Evolutionary conservation across 2,797 vertebrate species (phyloP), one percentile per base, ranked within the genome.

Genomic region (Eospalax fontanierii): DNA sequence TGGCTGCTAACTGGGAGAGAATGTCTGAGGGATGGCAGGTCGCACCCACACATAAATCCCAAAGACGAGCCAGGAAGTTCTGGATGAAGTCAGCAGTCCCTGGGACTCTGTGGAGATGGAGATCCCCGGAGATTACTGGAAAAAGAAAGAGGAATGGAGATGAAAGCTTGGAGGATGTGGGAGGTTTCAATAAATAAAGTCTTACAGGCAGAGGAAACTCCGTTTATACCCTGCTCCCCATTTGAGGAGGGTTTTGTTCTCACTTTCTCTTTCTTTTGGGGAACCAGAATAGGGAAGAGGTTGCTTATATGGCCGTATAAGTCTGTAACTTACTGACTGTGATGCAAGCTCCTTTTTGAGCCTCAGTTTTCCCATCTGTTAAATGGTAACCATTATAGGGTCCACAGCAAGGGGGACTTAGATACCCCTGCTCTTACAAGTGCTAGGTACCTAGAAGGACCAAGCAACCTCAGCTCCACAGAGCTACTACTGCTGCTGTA

Each of bases 391-490:
- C 24, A 73, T 75, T 18, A 16, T 6, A 16, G 18, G 28, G 24
- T 26, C 30, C 26, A 46, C 12, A 16, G 7, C 57, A 24, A 65
- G 87, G 83, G 59, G 78, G 19, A 4, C 26, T 89, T 2, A 1
- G 8, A 40, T 24, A 38, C 21, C n/a, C 6, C 10, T 43, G 26
- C 6, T n/a, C 24, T 59, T 43, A 18, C 2, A 15, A 84, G 30
- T 16, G 10, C 11, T 33, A 4, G 2, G n/a, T 7, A 15, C 19
- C 33, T 2, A 0, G 61, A 46, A 4, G 2, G n/a, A 33, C 24
- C 30, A 50, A 26, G 3, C 18, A 1, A 35, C 11, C 70, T 21
- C 3, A 16, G 59, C 65, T 50, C n/a, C 33, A 3, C 0, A 0
- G 16, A 35, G 19, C 35, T 4, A 28, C n/a, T 43, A 16, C 35